phyloP scores from a whole-genome alignment of 1,140 invertebrate genomes.

The Sweltsa coloradensis region DNA sequence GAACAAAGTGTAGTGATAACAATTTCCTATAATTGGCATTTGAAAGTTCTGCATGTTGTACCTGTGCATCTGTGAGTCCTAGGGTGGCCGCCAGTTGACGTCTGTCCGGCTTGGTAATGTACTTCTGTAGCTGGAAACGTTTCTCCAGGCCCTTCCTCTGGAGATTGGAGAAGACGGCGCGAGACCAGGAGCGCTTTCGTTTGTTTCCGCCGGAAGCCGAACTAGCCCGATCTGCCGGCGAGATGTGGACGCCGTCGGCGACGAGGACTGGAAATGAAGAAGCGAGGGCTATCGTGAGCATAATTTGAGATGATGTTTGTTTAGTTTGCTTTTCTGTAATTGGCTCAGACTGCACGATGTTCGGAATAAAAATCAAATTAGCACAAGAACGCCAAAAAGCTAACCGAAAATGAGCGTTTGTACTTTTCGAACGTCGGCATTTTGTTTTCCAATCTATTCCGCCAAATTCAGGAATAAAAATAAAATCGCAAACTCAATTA shows the following conservation, averaged over 20 bases:
- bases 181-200: slow-evolving; percentile 80
- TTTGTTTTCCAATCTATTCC: no score
- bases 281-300: no score
- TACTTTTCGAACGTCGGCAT: no score
- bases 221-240: background rate
- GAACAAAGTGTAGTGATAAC: background rate
- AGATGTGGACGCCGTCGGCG: background rate
- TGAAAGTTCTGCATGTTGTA: slow-evolving; percentile 20
- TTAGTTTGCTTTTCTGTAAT: no score
- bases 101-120: slow-evolving; percentile 94
- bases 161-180: slow-evolving; percentile 68
- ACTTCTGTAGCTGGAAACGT: slow-evolving; percentile 93
- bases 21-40: background rate
- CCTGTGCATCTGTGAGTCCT: slow-evolving; percentile 53
- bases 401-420: no score
- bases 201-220: slow-evolving; percentile 32
- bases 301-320: no score
- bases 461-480: no score
- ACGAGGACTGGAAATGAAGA: no score
- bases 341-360: no score
- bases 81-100: slow-evolving; percentile 64
- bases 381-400: no score
- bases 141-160: slow-evolving; percentile 50
- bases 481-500: no score
- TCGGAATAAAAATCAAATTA: no score